phyloP scores from a whole-genome alignment of 2,888 invertebrate genomes.

The Volucella inflata region DNA sequence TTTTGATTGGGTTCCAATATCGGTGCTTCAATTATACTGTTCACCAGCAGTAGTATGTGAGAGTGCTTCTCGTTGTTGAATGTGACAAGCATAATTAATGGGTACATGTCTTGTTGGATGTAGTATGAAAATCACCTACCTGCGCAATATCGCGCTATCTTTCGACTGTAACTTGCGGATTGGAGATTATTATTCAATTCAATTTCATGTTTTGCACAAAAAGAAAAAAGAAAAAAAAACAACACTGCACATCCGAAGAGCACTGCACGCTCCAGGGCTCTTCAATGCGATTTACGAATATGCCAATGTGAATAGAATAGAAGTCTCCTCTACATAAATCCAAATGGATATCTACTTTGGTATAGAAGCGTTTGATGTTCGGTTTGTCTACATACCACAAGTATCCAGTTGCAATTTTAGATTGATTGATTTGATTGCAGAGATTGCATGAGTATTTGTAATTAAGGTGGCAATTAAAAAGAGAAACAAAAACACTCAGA shows the following conservation, averaged over 20 bases:
- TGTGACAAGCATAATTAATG: constrained; percentile 63
- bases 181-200: constrained; percentile 72
- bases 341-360: not conserved
- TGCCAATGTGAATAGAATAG: constrained; percentile 29
- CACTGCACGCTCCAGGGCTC: constrained; percentile 59
- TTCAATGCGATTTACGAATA: constrained; percentile 63
- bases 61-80: constrained; percentile 50
- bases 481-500: not conserved
- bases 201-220: constrained; percentile 53
- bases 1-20: constrained; percentile 72
- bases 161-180: constrained; percentile 50
- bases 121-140: constrained; percentile 51
- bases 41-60: constrained; percentile 39
- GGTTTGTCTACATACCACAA: not conserved
- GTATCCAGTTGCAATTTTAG: constrained; percentile 36
- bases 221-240: constrained; percentile 11
- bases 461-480: constrained; percentile 55
- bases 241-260: constrained; percentile 24
- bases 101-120: constrained; percentile 50
- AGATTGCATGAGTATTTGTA: constrained; percentile 15
- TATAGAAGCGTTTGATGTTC: constrained; percentile 25
- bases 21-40: constrained; percentile 63
- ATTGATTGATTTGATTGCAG: constrained; percentile 57
- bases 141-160: constrained; percentile 51
- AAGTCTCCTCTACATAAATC: constrained; percentile 9